A percentile compares a stretch with the other conserved stretches of the same genome.
phyloP scores from a whole-genome alignment of 2,797 vertebrate genomes.

The Catamblyrhynchus diadema region DNA sequence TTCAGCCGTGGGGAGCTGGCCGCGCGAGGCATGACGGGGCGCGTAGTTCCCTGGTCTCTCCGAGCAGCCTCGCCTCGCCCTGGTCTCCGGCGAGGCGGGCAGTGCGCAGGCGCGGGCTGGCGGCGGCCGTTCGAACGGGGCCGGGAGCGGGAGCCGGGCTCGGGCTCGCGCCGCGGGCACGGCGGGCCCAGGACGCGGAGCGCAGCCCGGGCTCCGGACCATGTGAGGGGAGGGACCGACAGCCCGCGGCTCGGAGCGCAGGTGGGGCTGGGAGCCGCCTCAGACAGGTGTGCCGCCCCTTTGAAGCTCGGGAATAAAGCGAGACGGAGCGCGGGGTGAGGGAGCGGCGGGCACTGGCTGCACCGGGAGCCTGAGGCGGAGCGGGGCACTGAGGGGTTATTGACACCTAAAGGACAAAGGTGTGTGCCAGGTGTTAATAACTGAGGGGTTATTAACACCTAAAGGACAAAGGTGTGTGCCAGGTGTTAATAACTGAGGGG shows the following conservation, averaged over 20 bases:
- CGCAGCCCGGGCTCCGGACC: background rate
- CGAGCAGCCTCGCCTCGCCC: background rate
- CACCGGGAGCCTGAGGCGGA: background rate
- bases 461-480: background rate
- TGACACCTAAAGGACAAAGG: background rate
- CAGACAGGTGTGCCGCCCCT: background rate
- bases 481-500: fast-evolving
- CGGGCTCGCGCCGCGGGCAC: background rate
- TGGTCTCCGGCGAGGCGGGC: background rate
- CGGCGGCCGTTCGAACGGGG: background rate
- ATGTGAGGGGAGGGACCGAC: fast-evolving
- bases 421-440: fast-evolving
- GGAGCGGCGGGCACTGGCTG: background rate
- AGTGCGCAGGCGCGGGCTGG: background rate
- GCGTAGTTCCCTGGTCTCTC: background rate
- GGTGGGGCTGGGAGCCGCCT: background rate
- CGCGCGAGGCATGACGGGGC: background rate
- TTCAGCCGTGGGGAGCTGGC: fast-evolving
- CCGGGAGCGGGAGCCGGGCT: background rate
- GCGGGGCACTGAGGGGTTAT: background rate
- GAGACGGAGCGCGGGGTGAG: background rate
- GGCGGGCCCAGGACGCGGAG: too few relatives aligned
- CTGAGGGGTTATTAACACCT: background rate
- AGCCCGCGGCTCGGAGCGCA: background rate
- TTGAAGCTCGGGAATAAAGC: background rate